Evolutionary conservation across 2,888 invertebrate genomes (phyloP).

Genomic region (Standfussiana lucernea): DNA sequence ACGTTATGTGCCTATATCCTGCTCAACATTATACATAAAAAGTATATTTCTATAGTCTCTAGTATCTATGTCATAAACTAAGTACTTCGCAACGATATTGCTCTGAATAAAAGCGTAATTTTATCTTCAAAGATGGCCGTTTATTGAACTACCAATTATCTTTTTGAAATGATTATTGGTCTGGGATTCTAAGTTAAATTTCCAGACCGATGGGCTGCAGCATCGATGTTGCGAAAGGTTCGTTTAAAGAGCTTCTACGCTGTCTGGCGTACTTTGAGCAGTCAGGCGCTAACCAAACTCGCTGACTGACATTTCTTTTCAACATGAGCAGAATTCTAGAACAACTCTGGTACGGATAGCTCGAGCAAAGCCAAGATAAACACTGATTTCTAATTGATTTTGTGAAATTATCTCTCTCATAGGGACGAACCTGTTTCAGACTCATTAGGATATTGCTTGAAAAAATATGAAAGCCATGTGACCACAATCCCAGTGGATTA

Average conservation of each 20-base stretch:
- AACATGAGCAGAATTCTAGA: neutral
- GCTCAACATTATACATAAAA: neutral
- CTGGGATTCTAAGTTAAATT: neutral
- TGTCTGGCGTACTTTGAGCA: neutral
- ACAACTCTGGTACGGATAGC: neutral
- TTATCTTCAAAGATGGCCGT: conserved; percentile 5
- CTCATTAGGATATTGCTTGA: neutral
- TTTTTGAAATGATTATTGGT: conserved; percentile 13
- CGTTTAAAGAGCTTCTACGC: neutral
- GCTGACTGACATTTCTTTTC: neutral
- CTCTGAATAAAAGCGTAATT: conserved; percentile 25
- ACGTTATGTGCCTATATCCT: neutral
- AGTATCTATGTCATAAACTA: neutral
- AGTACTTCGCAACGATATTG: neutral
- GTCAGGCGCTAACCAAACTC: neutral
- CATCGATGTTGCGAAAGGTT: conserved; percentile 20
- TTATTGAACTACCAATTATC: conserved; percentile 18
- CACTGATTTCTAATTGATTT: neutral
- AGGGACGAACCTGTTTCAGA: neutral
- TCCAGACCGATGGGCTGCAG: neutral
- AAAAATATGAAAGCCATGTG: neutral
- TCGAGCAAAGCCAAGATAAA: neutral
- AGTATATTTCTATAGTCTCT: neutral
- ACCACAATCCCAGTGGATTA: neutral
- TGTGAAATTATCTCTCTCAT: neutral